phyloP scores from a whole-genome alignment of 2,888 invertebrate species.

The Platerodrilus igneus region DNA sequence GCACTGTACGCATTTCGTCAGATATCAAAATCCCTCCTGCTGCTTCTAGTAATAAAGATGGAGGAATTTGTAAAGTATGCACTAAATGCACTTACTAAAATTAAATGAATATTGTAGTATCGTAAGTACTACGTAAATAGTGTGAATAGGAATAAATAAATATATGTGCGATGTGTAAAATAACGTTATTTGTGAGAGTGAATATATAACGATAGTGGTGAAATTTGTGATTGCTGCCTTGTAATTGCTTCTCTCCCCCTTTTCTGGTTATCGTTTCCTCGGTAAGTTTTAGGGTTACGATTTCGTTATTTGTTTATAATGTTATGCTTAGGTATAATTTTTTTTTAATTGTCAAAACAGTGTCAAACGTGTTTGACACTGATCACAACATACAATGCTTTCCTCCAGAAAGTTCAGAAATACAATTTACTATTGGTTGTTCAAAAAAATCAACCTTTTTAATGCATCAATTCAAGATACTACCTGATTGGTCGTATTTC shows the following conservation, averaged over 20 bases:
- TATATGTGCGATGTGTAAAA: conserved; percentile 27
- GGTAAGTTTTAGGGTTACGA: no score
- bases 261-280: no score
- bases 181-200: conserved; percentile 23
- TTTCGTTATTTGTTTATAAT: no score
- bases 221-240: conserved; percentile 25
- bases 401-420: no score
- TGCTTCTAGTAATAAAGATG: conserved; percentile 50
- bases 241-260: no score
- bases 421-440: conserved; percentile 45
- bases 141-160: conserved; percentile 27
- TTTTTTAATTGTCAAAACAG: no score
- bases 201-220: conserved; percentile 25
- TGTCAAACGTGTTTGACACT: no score
- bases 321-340: no score
- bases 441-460: conserved; percentile 49
- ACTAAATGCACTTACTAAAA: conserved; percentile 47
- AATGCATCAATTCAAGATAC: conserved; percentile 45
- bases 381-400: no score
- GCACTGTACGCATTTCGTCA: no score
- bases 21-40: no score
- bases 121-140: conserved; percentile 21
- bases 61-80: conserved; percentile 47
- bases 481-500: conserved; percentile 51
- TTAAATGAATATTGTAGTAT: conserved; percentile 34